Evolutionary conservation across 2,888 invertebrate species (phyloP), one percentile per base, ranked within the genome.

Genomic region (Hypena proboscidalis): DNA sequence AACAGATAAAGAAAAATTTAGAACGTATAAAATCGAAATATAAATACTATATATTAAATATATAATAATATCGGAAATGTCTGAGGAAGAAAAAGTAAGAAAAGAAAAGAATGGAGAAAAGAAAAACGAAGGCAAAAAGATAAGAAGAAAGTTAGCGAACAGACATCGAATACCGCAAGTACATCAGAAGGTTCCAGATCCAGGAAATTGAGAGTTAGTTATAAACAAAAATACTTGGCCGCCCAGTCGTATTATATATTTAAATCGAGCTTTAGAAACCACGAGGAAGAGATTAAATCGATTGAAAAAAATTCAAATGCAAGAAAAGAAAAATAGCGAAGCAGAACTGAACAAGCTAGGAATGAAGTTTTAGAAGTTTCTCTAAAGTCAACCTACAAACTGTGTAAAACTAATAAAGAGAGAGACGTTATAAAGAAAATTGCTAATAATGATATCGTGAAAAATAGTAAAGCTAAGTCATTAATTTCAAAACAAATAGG

Each of bases 281-380:
- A 19, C 20, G 6, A 36, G 27, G 25, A 36, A 36, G 25, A 36
- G 17, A 5, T 20, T 35, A 25, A 27, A 36, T 20, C 26, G 36
- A 14, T 19, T 27, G 0, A 11, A 21, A 27, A 20, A 27, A 27
- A 7, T 5, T 11, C 11, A 10, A 25, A 25, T 10, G 25, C 9
- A 25, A 11, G 9, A 25, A 25, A 25, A 25, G 10, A 10, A 25
- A 10, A 25, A 25, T 3, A 10, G 8, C 11, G 25, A 9, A 10
- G 10, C 25, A 10, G 25, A 25, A 10, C 5, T n/a, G 13, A 9
- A 19, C n/a, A 36, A 36, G 36, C 27, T 19, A 27, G 27, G 25
- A 36, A 36, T 27, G 36, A 36, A 14, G 21, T 36, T n/a, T 25
- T 36, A 8, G 36, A 36, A 36, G 36, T 27, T 20, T 36, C 36